These are phyloP conservation scores for Colostygia pectinataria DNA, from an alignment of 2,888 invertebrate genomes.

Conservation along the genomic window DNA sequence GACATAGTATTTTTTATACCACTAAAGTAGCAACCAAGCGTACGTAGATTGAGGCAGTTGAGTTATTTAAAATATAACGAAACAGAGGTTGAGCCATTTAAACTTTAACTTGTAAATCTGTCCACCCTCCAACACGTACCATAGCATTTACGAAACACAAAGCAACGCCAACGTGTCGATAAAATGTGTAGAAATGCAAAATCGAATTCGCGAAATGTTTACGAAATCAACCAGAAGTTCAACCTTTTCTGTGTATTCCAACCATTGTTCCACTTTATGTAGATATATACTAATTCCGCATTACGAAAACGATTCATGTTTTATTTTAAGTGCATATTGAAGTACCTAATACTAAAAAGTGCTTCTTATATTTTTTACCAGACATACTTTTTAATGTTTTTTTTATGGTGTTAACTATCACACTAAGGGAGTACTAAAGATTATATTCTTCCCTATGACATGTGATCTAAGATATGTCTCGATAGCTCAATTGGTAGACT, in stretches of 20 bases:
- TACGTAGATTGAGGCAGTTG: too few relatives aligned
- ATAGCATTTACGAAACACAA: conserved; percentile 21
- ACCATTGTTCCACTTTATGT: conserved; percentile 49
- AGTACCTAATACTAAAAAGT: too few relatives aligned
- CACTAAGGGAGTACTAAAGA: too few relatives aligned
- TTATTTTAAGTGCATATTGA: neutral
- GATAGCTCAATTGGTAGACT: too few relatives aligned
- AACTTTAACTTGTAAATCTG: neutral
- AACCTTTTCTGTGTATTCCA: conserved; percentile 43
- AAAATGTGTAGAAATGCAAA: conserved; percentile 39
- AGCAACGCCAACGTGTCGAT: conserved; percentile 35
- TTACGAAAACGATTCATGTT: conserved; percentile 15
- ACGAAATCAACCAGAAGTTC: conserved; percentile 29
- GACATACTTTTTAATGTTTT: too few relatives aligned
- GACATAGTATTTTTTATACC: too few relatives aligned
- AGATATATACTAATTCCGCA: conserved; percentile 14
- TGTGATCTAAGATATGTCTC: too few relatives aligned
- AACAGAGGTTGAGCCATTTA: neutral
- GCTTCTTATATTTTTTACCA: too few relatives aligned
- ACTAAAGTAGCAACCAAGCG: too few relatives aligned
- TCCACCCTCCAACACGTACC: conserved; percentile 1
- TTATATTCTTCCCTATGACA: too few relatives aligned
- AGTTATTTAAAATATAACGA: too few relatives aligned
- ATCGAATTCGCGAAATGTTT: conserved; percentile 38
- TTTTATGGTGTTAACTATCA: too few relatives aligned